Conservation (phyloP, 2,113 vertebrate species). For the Physeter macrocephalus region DNA sequence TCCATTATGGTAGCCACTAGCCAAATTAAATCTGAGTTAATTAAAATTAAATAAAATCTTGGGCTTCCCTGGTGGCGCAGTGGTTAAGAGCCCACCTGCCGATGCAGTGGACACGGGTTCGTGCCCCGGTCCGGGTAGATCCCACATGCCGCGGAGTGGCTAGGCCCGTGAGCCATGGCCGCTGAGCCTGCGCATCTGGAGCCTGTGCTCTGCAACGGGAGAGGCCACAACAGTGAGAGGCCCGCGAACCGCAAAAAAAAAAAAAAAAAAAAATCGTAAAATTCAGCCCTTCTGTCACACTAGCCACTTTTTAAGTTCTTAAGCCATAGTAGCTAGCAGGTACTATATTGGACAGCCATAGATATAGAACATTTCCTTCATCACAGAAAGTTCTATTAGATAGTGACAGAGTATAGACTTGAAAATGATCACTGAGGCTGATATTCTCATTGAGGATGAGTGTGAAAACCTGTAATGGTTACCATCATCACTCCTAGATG, state of each 20-base stretch:
- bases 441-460: neutral
- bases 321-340: neutral
- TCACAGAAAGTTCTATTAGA: neutral
- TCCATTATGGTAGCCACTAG: neutral
- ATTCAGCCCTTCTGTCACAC: neutral
- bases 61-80: no score
- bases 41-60: constrained; percentile 10
- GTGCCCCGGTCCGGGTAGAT: no score
- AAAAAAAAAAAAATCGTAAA: neutral
- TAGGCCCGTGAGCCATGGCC: no score
- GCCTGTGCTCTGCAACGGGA: no score
- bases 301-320: neutral
- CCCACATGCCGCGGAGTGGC: no score
- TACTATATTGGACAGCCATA: neutral
- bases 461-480: neutral
- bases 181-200: no score
- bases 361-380: neutral
- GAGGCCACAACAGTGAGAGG: no score
- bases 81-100: no score
- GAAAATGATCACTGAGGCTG: neutral
- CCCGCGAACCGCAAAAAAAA: no score
- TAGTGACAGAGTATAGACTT: neutral
- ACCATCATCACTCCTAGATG: neutral
- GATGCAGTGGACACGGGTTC: no score
- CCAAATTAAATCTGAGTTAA: neutral